Conservation (phyloP, 2,888 invertebrate species). For the Polydrusus pterygomalis region DNA sequence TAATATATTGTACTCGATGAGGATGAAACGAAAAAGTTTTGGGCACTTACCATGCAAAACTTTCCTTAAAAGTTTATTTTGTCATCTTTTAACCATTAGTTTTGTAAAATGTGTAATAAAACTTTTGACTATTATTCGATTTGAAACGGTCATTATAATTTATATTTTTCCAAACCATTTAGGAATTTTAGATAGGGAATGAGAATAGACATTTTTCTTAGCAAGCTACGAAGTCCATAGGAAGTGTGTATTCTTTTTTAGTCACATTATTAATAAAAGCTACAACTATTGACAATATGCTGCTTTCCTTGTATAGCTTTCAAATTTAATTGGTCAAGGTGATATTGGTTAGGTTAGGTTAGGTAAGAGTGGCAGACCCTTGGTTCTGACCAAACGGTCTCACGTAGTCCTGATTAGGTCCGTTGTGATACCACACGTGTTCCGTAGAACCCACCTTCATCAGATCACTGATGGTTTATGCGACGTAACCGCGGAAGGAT, state of each 20-base stretch:
- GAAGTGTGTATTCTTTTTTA: slow-evolving; percentile 7
- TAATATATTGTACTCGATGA: slow-evolving; percentile 25
- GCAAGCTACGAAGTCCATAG: slow-evolving; percentile 32
- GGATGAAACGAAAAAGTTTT: slow-evolving; percentile 39
- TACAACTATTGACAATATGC: too few relatives aligned
- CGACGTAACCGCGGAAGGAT: too few relatives aligned
- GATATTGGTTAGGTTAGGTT: too few relatives aligned
- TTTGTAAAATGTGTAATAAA: slow-evolving; percentile 47
- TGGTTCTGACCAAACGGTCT: too few relatives aligned
- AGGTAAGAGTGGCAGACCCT: too few relatives aligned
- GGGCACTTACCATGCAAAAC: slow-evolving; percentile 43
- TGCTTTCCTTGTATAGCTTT: too few relatives aligned
- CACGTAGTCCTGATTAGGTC: too few relatives aligned
- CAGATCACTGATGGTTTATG: too few relatives aligned
- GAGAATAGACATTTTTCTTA: slow-evolving; percentile 41
- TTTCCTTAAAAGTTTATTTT: slow-evolving; percentile 43
- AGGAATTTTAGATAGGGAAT: slow-evolving; percentile 39
- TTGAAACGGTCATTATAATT: slow-evolving; percentile 40
- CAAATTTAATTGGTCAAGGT: too few relatives aligned
- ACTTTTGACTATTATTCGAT: slow-evolving; percentile 44
- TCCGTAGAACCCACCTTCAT: too few relatives aligned
- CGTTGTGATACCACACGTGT: too few relatives aligned
- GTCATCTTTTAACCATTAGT: slow-evolving; percentile 48
- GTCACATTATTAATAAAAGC: slow-evolving; percentile 35
- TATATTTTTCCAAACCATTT: slow-evolving; percentile 35